phyloP scores from a whole-genome alignment of 1,140 invertebrate genomes.

The Drosophila gunungcola region DNA sequence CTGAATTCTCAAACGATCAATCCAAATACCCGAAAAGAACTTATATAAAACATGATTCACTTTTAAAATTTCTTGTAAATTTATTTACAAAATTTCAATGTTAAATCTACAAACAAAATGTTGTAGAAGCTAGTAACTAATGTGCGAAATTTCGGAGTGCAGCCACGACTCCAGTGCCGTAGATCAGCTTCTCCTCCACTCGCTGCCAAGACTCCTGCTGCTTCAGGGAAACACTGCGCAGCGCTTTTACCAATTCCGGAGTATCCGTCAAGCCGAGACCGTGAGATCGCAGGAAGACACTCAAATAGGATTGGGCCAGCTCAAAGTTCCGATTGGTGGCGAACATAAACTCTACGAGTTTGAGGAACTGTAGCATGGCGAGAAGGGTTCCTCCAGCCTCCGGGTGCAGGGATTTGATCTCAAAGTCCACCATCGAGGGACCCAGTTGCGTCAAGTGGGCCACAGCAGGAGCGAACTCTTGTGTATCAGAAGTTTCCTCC shows the following conservation, averaged over 20 bases:
- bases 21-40: too few relatives aligned
- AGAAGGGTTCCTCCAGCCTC: constrained; percentile 89
- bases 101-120: constrained; percentile 26
- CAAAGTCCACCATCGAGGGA: constrained; percentile 94
- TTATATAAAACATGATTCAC: too few relatives aligned
- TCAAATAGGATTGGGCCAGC: constrained; percentile 96
- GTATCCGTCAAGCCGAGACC: constrained; percentile 87
- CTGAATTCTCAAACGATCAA: too few relatives aligned
- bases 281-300: constrained; percentile 95
- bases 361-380: constrained; percentile 92
- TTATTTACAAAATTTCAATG: constrained; percentile 59
- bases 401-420: constrained; percentile 92
- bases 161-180: constrained; percentile 91
- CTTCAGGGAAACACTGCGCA: constrained; percentile 87
- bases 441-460: constrained; percentile 92
- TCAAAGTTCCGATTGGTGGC: constrained; percentile 94
- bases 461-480: constrained; percentile 87
- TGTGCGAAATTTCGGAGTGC: constrained; percentile 87
- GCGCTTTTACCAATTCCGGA: constrained; percentile 86
- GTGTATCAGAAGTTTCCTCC: constrained; percentile 77
- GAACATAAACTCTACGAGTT: constrained; percentile 90
- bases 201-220: constrained; percentile 88
- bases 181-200: constrained; percentile 90
- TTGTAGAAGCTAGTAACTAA: constrained; percentile 30
- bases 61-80: constrained; percentile 43